Evolutionary conservation across 2,797 vertebrate genomes (phyloP), one percentile per base, ranked within the genome.

Genomic region (Enteromius unitaeniatus): DNA sequence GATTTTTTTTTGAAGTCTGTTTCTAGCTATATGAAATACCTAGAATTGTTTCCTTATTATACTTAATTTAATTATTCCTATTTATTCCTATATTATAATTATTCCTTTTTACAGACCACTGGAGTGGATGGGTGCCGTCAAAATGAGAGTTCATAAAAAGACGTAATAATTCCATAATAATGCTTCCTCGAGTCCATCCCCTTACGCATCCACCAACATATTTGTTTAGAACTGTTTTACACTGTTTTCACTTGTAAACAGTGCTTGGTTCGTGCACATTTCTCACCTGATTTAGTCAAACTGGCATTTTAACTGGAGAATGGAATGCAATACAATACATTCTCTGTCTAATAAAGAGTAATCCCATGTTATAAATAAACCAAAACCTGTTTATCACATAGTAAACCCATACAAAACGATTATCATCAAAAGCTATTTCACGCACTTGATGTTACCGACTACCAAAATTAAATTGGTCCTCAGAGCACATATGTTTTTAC

Each of bases 401-500:
- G 62, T 74, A 21, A 21, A 34, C 17, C 10, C 28, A 31, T 74
- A 68, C 62, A 40, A 51, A 68, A 53, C 21, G 11, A 37, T 37
- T 67, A 67, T 34, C 13, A 51, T 68, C 26, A 6, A 67, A 79
- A 51, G 14, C 28, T 0, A 79, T 53, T 53, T 17, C 3, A 51
- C 31, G 40, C 34, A 40, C 31, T 51, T 37, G 19, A 15, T 51
- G 21, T 79, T 73, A 47, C 14, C 37, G 21, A 10, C 2, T 49
- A 28, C 5, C n/a, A 81, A 37, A 62, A 37, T 17, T 7, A 0
- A 47, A 37, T 13, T 21, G 31, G n/a, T 15, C 47, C 78, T 69
- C 23, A 17, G 78, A 80, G 34, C n/a, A 47, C 58, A 49, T 67
- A 37, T 49, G 55, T 9, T 74, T 81, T 72, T 73, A 62, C 37